Evolutionary conservation across 2,888 invertebrate species (phyloP).

Genomic region (Ernsta delagoae): DNA sequence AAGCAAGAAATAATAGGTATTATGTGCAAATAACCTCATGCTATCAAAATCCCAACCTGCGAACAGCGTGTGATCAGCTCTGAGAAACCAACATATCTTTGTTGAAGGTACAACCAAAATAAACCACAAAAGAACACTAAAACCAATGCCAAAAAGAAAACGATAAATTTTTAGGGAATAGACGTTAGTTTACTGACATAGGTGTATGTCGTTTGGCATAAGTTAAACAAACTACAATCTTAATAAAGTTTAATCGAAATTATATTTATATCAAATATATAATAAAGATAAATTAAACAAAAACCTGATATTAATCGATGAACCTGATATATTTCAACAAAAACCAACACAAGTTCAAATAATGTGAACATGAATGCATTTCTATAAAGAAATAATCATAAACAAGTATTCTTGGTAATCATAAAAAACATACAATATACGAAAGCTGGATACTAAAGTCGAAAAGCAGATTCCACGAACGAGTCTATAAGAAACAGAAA

Average conservation of each 20-base stretch:
- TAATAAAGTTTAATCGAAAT: too few relatives aligned
- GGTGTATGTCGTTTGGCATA: too few relatives aligned
- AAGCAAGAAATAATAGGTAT: not conserved
- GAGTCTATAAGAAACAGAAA: conserved; percentile 35
- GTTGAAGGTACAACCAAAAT: not conserved
- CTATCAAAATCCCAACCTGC: too few relatives aligned
- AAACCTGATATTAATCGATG: not conserved
- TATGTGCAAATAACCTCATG: too few relatives aligned
- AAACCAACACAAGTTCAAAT: not conserved
- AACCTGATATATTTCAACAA: not conserved
- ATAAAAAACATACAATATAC: conserved; percentile 35
- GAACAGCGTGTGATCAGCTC: conserved; percentile 1
- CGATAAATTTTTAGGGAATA: too few relatives aligned
- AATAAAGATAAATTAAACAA: not conserved
- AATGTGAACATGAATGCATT: conserved; percentile 9
- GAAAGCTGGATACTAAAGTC: conserved; percentile 35
- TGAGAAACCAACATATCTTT: conserved; percentile 23
- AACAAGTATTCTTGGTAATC: conserved; percentile 32
- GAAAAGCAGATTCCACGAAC: conserved; percentile 34
- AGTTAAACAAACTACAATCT: too few relatives aligned
- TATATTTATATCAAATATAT: not conserved
- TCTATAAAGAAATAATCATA: conserved; percentile 19
- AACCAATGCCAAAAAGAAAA: not conserved
- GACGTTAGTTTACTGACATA: too few relatives aligned
- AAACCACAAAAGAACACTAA: conserved; percentile 9